phyloP scores from a whole-genome alignment of 1,140 invertebrate species.

The Meloidogyne hapla region DNA sequence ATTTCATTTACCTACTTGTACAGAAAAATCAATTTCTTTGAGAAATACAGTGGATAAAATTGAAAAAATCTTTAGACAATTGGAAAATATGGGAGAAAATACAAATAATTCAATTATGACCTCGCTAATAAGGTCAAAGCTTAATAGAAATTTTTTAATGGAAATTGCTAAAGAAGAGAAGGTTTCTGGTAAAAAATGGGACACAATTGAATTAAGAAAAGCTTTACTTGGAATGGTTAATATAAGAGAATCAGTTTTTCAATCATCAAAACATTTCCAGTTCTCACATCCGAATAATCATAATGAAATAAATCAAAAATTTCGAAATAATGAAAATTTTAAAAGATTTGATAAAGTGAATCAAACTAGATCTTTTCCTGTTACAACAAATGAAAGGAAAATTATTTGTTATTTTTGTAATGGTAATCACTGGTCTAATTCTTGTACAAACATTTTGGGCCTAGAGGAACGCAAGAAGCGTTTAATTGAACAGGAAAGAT shows the following conservation, averaged over 20 bases:
- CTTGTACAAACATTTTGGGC: constrained; percentile 13
- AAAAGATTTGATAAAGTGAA: not conserved
- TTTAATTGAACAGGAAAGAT: constrained; percentile 20
- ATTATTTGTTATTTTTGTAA: not conserved
- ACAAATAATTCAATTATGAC: constrained; percentile 2
- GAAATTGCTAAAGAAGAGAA: constrained; percentile 10
- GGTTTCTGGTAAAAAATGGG: not conserved
- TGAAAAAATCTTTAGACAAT: constrained; percentile 1
- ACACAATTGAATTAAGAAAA: not conserved
- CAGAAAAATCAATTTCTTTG: not conserved
- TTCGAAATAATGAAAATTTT: not conserved
- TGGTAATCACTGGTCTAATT: constrained; percentile 15
- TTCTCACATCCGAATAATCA: not conserved
- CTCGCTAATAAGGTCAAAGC: not conserved
- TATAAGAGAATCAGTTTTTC: not conserved
- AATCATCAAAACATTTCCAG: not conserved
- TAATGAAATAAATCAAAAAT: not conserved
- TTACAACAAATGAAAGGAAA: not conserved
- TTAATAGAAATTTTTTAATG: not conserved
- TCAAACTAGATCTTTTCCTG: not conserved
- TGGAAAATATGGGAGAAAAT: not conserved
- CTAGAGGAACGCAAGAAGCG: constrained; percentile 9
- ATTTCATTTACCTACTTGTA: not conserved
- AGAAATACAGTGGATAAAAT: not conserved
- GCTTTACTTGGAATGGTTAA: not conserved